Conservation (phyloP, 2,113 vertebrate genomes). For the Ageneiosus marmoratus region DNA sequence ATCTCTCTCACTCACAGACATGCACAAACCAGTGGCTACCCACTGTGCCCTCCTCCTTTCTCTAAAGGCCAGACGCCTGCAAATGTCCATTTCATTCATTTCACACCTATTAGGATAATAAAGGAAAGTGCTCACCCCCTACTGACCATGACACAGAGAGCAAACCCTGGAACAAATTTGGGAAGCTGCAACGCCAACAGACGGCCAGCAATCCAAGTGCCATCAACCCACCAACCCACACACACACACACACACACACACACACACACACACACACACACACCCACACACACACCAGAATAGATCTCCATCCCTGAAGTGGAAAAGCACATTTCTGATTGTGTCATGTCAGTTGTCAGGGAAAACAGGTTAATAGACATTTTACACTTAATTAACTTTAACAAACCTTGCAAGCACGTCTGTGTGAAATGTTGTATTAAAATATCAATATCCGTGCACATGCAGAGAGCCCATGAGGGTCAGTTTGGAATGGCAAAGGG, state of each 20-base stretch:
- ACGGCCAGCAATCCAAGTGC: slow-evolving; percentile 27
- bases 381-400: slow-evolving; percentile 10
- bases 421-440: slow-evolving; percentile 3
- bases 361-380: slow-evolving; percentile 7
- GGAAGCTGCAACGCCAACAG: slow-evolving; percentile 48
- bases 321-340: not conserved
- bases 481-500: slow-evolving; percentile 27
- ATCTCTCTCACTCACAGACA: slow-evolving; percentile 2
- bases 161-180: slow-evolving; percentile 59
- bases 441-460: slow-evolving; percentile 17
- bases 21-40: not conserved
- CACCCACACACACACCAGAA: not conserved
- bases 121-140: slow-evolving; percentile 52
- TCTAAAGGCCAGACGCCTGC: slow-evolving; percentile 5
- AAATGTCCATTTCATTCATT: slow-evolving; percentile 54
- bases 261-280: not conserved
- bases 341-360: not conserved
- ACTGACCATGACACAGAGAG: slow-evolving; percentile 42
- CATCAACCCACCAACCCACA: not conserved
- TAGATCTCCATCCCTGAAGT: not conserved
- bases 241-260: not conserved
- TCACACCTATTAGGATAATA: slow-evolving; percentile 64
- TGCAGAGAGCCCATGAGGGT: slow-evolving; percentile 10
- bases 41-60: not conserved
- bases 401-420: not conserved